These are phyloP conservation scores for Sminthurides bifidus DNA, from an alignment of 1,140 invertebrate species.

Conservation along the genomic window DNA sequence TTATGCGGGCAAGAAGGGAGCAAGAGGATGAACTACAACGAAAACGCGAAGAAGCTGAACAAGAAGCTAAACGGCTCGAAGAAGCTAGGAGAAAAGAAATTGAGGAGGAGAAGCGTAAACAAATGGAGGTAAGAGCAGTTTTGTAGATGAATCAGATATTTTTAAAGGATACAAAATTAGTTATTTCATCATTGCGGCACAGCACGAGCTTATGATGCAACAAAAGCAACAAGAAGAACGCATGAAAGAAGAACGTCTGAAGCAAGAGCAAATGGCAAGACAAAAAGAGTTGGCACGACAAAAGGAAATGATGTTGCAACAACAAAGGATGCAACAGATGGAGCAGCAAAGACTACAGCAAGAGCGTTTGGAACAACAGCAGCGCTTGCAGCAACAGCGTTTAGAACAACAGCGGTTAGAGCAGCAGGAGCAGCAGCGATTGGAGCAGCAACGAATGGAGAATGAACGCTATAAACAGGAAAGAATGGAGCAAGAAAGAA, in stretches of 20 bases:
- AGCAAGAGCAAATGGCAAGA: slow-evolving; percentile 15
- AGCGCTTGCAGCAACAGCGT: slow-evolving; percentile 18
- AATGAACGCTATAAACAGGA: too few species aligned
- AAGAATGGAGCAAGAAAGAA: slow-evolving; percentile 8
- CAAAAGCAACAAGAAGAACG: slow-evolving; percentile 18
- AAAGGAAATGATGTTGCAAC: slow-evolving; percentile 18
- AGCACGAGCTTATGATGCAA: slow-evolving; percentile 14
- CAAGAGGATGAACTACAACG: slow-evolving; percentile 32
- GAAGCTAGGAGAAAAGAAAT: slow-evolving; percentile 34
- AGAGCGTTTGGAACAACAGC: slow-evolving; percentile 22
- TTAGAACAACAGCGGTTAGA: slow-evolving; percentile 13
- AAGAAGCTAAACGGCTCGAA: slow-evolving; percentile 20
- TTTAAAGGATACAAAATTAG: not conserved
- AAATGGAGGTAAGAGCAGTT: slow-evolving; percentile 34
- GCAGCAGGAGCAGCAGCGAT: slow-evolving; percentile 16
- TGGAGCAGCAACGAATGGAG: slow-evolving; percentile 15
- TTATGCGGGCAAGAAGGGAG: slow-evolving; percentile 21
- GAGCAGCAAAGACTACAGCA: slow-evolving; percentile 29
- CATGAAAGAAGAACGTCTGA: slow-evolving; percentile 11
- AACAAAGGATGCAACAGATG: slow-evolving; percentile 19
- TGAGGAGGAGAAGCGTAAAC: slow-evolving; percentile 40
- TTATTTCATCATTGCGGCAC: slow-evolving; percentile 2
- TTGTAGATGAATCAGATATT: not conserved
- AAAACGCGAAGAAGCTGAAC: slow-evolving; percentile 13
- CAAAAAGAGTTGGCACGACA: slow-evolving; percentile 22